These are phyloP conservation scores for Drosophila antonietae DNA, from an alignment of 2,888 invertebrate genomes.

Conservation along the genomic window DNA sequence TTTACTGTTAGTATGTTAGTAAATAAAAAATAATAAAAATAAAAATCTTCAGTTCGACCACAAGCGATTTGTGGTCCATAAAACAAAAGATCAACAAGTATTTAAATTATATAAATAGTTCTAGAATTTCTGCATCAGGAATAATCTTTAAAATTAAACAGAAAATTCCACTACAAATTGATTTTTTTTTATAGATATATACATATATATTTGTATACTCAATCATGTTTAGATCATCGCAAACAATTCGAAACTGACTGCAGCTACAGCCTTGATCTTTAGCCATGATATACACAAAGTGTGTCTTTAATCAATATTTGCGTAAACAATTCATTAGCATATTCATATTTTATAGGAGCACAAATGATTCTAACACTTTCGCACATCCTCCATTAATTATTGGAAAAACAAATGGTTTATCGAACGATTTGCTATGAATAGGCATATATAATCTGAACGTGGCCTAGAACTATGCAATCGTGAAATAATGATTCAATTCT, in stretches of 20 bases:
- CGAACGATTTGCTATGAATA: conserved; percentile 46
- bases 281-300: conserved; percentile 23
- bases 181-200: background rate
- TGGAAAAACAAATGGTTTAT: conserved; percentile 49
- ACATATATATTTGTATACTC: background rate
- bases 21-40: no score
- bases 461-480: background rate
- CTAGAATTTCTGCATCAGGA: no score
- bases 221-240: conserved; percentile 3
- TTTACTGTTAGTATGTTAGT: no score
- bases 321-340: conserved; percentile 50
- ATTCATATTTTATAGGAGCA: conserved; percentile 52
- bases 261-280: conserved; percentile 35
- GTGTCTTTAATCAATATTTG: conserved; percentile 47
- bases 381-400: conserved; percentile 58
- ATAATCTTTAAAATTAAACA: background rate
- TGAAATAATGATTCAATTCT: conserved; percentile 36
- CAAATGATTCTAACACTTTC: conserved; percentile 58
- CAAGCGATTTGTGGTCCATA: no score
- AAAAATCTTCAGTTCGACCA: no score
- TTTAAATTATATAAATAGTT: no score
- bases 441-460: conserved; percentile 23
- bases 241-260: conserved; percentile 12
- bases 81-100: no score
- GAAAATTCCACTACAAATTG: background rate